Evolutionary conservation across 1,140 invertebrate species (phyloP), one percentile per base, ranked within the genome.

Genomic region (Cotesia glomerata): DNA sequence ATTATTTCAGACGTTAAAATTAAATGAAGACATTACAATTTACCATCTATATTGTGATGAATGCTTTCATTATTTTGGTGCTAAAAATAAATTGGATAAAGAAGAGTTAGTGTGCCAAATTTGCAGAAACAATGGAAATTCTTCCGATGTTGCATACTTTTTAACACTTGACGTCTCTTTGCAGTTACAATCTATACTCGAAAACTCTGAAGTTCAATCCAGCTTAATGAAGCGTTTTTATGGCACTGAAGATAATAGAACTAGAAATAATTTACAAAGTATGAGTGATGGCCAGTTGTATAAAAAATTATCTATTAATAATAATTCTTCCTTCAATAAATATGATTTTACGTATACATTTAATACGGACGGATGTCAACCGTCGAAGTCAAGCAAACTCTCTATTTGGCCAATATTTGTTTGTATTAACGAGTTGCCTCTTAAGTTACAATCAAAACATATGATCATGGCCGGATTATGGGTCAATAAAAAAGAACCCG

Each of bases 341-440:
- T 54, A 54, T 54, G 26, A 77, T 63, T 73, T 77, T 3, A 71
- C 68, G 2, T 77, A 77, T 14, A 64, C 58, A 39, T 73, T 75
- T 26, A 77, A 73, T 36, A 75, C 71, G 0, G 74, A 77, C 51
- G 73, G 71, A 1, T 77, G 76, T 26, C 68, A 75, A 75, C 64
- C 69, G 7, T 39, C 71, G 3, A 71, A 75, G 26, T 75, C 76
- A 5, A 77, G 76, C 45, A 73, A 71, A 1, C 16, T 69, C 3
- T 39, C 67, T 52, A 70, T 77, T 16, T 75, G 73, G 73, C 76
- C 76, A 5, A 72, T 77, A 18, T 77, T 71, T 51, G 5, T 62
- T 3, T 65, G 36, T 14, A 66, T 76, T 5, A 51, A 76, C 61
- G 65, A 76, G 64, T 36, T 76, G 8, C 69, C 72, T 35, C 73